A percentile compares a stretch with the other conserved stretches of the same genome.
phyloP scores from a whole-genome alignment of 2,797 vertebrate species.

The Danionella dracula region DNA sequence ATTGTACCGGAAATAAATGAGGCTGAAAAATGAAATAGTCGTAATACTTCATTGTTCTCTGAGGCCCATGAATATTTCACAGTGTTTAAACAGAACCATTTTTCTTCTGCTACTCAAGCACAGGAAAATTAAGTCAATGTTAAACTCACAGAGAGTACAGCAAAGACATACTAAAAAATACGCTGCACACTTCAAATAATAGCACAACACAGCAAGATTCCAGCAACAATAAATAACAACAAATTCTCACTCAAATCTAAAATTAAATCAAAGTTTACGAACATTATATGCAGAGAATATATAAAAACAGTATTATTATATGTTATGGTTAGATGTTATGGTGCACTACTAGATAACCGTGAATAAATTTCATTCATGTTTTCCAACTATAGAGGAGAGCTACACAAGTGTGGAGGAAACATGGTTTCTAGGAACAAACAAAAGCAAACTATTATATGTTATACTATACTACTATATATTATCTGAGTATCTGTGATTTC shows the following conservation, averaged over 20 bases:
- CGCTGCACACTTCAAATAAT: neutral
- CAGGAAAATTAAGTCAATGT: neutral
- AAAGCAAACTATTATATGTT: too few relatives aligned
- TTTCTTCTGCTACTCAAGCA: slow-evolving; percentile 44
- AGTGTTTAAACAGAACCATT: slow-evolving; percentile 52
- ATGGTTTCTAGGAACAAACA: too few relatives aligned
- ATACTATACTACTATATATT: too few relatives aligned
- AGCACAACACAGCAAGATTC: neutral
- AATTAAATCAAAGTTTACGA: too few relatives aligned
- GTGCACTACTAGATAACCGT: too few relatives aligned
- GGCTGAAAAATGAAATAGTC: slow-evolving; percentile 43
- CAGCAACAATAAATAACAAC: neutral
- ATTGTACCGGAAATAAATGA: slow-evolving; percentile 25
- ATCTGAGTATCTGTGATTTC: too few relatives aligned
- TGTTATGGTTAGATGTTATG: too few relatives aligned
- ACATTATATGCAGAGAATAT: too few relatives aligned
- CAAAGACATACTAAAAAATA: neutral
- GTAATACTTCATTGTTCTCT: slow-evolving; percentile 54
- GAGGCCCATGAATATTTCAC: slow-evolving; percentile 67
- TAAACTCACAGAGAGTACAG: neutral
- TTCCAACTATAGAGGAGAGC: too few relatives aligned
- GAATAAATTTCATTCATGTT: too few relatives aligned
- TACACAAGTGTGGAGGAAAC: too few relatives aligned
- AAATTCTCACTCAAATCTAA: neutral
- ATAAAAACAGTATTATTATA: too few relatives aligned